These are phyloP conservation scores for Drosophila grimshawi DNA, from an alignment of 1,140 invertebrate genomes.

Conservation along the genomic window DNA sequence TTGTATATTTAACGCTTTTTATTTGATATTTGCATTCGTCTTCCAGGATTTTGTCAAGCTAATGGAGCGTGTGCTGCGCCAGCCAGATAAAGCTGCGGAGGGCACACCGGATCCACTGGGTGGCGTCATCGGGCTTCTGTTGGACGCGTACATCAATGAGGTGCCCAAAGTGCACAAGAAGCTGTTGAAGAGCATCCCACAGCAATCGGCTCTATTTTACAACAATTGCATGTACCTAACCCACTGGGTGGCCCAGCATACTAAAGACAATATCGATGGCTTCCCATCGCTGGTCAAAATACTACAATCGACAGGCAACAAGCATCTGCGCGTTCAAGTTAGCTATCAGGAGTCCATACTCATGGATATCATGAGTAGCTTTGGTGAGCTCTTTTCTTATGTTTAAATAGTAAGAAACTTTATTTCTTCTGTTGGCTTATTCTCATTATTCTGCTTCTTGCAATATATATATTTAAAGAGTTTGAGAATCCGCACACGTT, in stretches of 20 bases:
- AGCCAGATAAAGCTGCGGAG: slow-evolving; percentile 88
- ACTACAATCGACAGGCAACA: slow-evolving; percentile 88
- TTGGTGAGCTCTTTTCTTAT: slow-evolving; percentile 85
- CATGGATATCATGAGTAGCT: slow-evolving; percentile 89
- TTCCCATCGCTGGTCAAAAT: slow-evolving; percentile 80
- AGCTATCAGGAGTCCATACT: slow-evolving; percentile 90
- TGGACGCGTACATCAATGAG: slow-evolving; percentile 91
- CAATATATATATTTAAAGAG: slow-evolving; percentile 84
- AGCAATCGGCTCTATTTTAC: slow-evolving; percentile 94
- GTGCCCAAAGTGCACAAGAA: slow-evolving; percentile 92
- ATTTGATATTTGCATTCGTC: neutral
- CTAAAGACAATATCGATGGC: slow-evolving; percentile 76
- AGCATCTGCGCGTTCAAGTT: slow-evolving; percentile 90
- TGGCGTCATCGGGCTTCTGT: slow-evolving; percentile 87
- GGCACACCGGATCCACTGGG: slow-evolving; percentile 88
- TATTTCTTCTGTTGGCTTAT: too few relatives aligned
- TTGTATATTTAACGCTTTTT: too few relatives aligned
- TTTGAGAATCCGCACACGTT: slow-evolving; percentile 86
- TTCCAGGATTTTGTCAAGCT: slow-evolving; percentile 88
- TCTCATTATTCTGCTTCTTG: neutral
- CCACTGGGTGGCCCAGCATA: slow-evolving; percentile 86
- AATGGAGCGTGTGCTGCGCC: slow-evolving; percentile 89
- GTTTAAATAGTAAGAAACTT: neutral
- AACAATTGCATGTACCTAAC: slow-evolving; percentile 96
- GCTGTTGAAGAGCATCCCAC: slow-evolving; percentile 91